Evolutionary conservation across 2,888 invertebrate species (phyloP), one percentile per base, ranked within the genome.

Genomic region (Melinaea marsaeus): DNA sequence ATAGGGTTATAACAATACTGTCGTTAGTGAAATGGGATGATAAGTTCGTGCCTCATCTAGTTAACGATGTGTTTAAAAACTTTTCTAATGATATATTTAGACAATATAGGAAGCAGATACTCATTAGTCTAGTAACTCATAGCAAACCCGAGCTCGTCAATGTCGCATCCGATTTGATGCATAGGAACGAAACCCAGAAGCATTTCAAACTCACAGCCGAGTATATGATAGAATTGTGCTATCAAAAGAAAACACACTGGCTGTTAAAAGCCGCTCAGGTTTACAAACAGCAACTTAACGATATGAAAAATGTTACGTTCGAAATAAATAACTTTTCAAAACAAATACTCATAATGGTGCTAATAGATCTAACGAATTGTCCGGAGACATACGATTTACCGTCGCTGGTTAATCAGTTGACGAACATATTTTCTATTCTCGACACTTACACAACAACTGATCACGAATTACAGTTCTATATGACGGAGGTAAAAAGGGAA

Each of bases 301-400:
- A 89, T 63, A 84, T 88, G 80, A 90, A 88, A 70, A 90, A 81
- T 78, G 86, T 87, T 2, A 87, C 86, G 67, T 91, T 88, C 68
- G 89, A 89, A 76, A 90, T 90, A 3, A 90, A 91, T 71, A 88
- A 88, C 69, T 89, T 91, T 65, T 88, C 88, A 2, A 90, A 90
- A 76, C 91, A 91, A 77, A 86, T 91, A 63, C 83, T 90, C 22
- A 88, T 91, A 58, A 87, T 91, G 84, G 86, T 90, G 63, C 82
- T 91, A 1, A 90, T 91, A 67, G 90, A 90, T 69, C 77, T 91
- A 7, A 90, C 91, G 2, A 91, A 90, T 71, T 86, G 86, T 65
- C 83, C 85, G 9, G 89, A 91, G 72, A 88, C 88, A 48, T 88
- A 86, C 71, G 90, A 90, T 69, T 75, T 91, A 62, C 83, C 86